These are phyloP conservation scores for Danaus plexippus DNA, from an alignment of 1,140 invertebrate species.

Conservation along the genomic window DNA sequence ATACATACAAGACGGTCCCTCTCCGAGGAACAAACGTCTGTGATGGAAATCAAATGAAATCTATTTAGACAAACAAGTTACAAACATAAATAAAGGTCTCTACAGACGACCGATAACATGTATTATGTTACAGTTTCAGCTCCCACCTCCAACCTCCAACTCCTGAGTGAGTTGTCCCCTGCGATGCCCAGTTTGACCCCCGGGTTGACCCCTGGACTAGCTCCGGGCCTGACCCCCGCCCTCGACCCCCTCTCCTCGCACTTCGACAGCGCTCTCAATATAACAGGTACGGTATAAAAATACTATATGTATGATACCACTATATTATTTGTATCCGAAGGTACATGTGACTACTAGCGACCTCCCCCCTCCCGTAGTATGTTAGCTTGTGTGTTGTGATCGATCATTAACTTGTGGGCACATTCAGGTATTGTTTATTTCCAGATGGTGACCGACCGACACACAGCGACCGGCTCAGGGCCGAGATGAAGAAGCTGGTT, in stretches of 20 bases:
- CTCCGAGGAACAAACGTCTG: too few species aligned
- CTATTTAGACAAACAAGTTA: too few species aligned
- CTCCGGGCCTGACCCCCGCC: neutral
- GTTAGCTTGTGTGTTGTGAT: slow-evolving; percentile 16
- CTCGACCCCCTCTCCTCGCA: slow-evolving; percentile 6
- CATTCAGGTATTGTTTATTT: slow-evolving; percentile 59
- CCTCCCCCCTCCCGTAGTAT: neutral
- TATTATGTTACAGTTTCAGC: slow-evolving; percentile 14
- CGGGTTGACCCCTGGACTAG: too few species aligned
- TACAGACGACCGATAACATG: too few species aligned
- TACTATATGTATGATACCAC: too few species aligned
- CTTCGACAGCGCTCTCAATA: slow-evolving; percentile 3
- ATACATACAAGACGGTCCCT: too few species aligned
- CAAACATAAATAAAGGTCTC: too few species aligned
- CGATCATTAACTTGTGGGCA: slow-evolving; percentile 51
- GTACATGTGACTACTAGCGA: too few species aligned
- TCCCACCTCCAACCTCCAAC: slow-evolving; percentile 45
- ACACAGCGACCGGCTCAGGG: slow-evolving; percentile 8
- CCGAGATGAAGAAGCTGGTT: slow-evolving; percentile 12
- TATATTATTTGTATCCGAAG: too few species aligned
- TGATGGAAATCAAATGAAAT: too few species aligned
- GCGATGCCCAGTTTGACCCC: slow-evolving; percentile 3
- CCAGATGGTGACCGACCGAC: slow-evolving; percentile 25
- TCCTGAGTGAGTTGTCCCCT: slow-evolving; percentile 34
- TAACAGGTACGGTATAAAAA: too few species aligned